phyloP scores from a whole-genome alignment of 2,888 invertebrate genomes.

The Cheilosia impressa region DNA sequence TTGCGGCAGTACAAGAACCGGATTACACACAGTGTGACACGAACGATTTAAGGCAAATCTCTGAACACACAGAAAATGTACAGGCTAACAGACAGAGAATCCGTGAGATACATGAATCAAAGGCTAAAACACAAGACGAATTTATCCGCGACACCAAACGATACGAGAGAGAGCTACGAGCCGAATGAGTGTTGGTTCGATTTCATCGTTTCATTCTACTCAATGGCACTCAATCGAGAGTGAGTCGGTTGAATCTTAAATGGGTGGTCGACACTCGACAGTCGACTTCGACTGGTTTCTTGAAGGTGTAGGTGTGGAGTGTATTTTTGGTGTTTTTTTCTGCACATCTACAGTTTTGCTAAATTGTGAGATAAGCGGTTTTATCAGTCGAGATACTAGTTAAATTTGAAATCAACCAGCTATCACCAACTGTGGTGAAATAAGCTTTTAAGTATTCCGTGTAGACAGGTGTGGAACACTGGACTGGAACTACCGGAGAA shows the following conservation, averaged over 20 bases:
- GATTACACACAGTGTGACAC: slow-evolving; percentile 59
- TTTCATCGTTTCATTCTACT: slow-evolving; percentile 64
- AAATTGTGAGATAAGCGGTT: slow-evolving; percentile 19
- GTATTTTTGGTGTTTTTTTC: slow-evolving; percentile 9
- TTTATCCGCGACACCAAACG: slow-evolving; percentile 61
- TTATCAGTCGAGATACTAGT: not conserved
- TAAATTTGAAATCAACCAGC: not conserved
- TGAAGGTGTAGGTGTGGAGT: slow-evolving; percentile 2
- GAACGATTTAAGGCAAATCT: slow-evolving; percentile 66
- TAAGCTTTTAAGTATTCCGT: too few species aligned
- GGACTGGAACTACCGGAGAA: too few species aligned
- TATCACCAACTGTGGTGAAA: not conserved
- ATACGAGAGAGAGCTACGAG: slow-evolving; percentile 66
- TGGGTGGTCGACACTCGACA: slow-evolving; percentile 60
- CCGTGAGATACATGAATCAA: slow-evolving; percentile 51
- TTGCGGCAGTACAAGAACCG: slow-evolving; percentile 73
- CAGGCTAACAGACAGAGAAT: slow-evolving; percentile 22
- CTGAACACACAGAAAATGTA: slow-evolving; percentile 31
- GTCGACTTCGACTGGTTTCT: not conserved
- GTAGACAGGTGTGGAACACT: too few species aligned
- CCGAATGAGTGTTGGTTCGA: slow-evolving; percentile 68
- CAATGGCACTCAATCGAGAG: slow-evolving; percentile 50
- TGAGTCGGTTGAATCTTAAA: slow-evolving; percentile 31
- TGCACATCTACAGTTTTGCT: not conserved
- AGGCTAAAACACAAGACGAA: slow-evolving; percentile 20